Percentiles rank a stretch among this genome's conserved stretches.
phyloP scores from a whole-genome alignment of 2,113 vertebrate species.

The Galbula dea region DNA sequence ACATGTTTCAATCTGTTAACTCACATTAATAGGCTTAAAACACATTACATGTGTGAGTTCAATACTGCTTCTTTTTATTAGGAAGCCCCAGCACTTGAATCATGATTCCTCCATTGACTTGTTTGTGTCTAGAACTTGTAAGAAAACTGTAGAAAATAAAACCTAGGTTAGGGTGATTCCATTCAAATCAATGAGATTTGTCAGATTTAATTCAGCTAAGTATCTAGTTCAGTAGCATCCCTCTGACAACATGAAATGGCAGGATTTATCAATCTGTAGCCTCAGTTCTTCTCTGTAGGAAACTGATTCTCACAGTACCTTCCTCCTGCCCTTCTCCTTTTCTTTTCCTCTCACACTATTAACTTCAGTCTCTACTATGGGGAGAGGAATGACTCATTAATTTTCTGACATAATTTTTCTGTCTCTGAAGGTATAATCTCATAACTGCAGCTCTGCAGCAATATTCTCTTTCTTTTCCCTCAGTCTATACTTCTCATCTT shows the following conservation, averaged over 20 bases:
- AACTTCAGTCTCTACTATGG: background rate
- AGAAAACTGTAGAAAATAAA: background rate
- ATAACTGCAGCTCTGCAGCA: background rate
- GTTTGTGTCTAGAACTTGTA: background rate
- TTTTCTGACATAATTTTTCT: background rate
- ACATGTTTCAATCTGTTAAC: background rate
- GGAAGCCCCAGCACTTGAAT: background rate
- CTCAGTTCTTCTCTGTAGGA: background rate
- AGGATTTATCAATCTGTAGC: background rate
- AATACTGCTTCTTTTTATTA: background rate
- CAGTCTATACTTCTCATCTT: background rate
- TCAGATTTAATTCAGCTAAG: background rate
- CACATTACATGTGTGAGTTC: background rate
- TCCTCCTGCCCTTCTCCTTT: background rate
- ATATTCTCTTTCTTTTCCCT: background rate
- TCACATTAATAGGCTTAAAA: background rate
- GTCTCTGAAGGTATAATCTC: background rate
- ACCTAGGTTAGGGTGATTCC: background rate
- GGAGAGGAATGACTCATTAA: background rate
- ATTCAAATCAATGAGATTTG: background rate
- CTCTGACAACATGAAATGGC: background rate
- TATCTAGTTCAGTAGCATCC: background rate
- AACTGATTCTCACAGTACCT: background rate
- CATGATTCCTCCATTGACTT: background rate
- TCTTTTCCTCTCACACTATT: background rate